These are phyloP conservation scores for Sebastes matsubarae DNA, from an alignment of 2,797 vertebrate genomes.

Conservation along the genomic window DNA sequence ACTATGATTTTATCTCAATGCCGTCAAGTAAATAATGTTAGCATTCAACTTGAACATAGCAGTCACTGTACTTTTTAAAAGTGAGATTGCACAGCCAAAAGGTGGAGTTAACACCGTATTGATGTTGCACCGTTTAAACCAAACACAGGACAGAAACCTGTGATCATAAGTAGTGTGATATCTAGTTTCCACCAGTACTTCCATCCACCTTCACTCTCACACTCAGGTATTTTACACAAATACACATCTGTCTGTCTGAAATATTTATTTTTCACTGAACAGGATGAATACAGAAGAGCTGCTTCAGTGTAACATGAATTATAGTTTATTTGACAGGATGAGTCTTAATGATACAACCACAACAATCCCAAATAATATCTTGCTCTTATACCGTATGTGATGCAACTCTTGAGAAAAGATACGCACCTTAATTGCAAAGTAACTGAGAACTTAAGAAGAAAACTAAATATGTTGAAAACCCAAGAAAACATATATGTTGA, in stretches of 20 bases:
- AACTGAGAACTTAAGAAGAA: neutral
- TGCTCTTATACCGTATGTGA: neutral
- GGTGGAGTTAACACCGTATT: no score
- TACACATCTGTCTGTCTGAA: neutral
- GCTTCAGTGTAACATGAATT: constrained; percentile 6
- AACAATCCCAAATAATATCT: neutral
- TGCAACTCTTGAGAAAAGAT: neutral
- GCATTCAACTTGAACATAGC: no score
- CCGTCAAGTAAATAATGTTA: no score
- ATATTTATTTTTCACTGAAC: constrained; percentile 2
- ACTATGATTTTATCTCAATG: no score
- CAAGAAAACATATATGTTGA: neutral
- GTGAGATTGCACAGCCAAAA: no score
- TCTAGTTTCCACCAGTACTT: neutral
- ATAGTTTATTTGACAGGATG: neutral
- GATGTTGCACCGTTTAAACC: no score
- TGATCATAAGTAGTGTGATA: neutral
- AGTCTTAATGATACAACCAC: neutral
- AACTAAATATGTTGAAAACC: neutral
- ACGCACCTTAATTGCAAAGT: neutral
- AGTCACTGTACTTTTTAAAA: no score
- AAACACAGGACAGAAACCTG: neutral
- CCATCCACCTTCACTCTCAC: neutral
- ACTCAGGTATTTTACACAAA: neutral
- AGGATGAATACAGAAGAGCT: neutral